These are phyloP conservation scores for Cebus imitator DNA, from an alignment of 2,113 vertebrate species.

Conservation along the genomic window DNA sequence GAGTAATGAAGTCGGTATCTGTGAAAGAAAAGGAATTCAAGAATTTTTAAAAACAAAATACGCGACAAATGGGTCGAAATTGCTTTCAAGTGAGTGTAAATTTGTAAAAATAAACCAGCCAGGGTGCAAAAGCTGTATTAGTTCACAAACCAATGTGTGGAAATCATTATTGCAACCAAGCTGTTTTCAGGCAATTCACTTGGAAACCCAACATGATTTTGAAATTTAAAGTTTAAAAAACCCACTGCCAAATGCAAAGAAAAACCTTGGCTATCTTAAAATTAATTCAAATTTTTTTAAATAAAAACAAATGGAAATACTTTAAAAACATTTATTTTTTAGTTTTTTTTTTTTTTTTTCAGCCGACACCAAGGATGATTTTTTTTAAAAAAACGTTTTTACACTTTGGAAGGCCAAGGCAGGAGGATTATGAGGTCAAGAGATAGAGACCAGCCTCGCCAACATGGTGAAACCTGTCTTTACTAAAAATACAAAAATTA, in stretches of 20 bases:
- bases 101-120: background rate
- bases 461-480: too few relatives aligned
- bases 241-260: background rate
- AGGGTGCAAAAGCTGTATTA: background rate
- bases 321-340: background rate
- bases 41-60: background rate
- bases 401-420: too few relatives aligned
- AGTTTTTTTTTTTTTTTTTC: too few relatives aligned
- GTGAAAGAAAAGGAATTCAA: background rate
- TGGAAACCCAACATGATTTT: background rate
- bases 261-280: background rate
- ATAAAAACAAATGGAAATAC: background rate
- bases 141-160: background rate
- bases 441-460: too few relatives aligned
- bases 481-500: too few relatives aligned
- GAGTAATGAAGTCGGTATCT: background rate
- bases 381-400: too few relatives aligned
- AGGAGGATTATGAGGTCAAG: too few relatives aligned
- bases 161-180: background rate
- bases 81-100: conserved; percentile 21
- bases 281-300: background rate
- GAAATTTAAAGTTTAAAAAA: background rate
- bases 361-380: too few relatives aligned
- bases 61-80: background rate
- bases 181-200: background rate